Conservation (phyloP, 2,113 vertebrate species). For the Cercocebus atys region DNA sequence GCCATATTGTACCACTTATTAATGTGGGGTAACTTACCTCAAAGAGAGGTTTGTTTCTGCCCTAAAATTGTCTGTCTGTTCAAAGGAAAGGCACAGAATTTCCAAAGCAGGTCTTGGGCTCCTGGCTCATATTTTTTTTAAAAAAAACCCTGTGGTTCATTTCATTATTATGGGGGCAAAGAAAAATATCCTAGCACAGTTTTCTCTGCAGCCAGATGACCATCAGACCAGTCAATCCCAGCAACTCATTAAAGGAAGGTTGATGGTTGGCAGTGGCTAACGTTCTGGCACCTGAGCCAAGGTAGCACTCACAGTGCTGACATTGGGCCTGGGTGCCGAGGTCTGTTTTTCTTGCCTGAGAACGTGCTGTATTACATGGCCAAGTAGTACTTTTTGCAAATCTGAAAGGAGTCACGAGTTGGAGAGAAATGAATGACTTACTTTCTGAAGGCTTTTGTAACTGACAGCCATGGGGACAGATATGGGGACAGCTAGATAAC, state of each 20-base stretch:
- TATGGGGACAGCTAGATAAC: not conserved
- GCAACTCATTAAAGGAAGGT: not conserved
- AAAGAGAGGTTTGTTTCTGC: not conserved
- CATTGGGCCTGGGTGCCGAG: not conserved
- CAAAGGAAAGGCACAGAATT: not conserved
- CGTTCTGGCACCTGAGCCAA: not conserved
- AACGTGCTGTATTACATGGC: not conserved
- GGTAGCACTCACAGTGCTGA: not conserved
- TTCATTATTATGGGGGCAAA: not conserved
- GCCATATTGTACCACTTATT: not conserved
- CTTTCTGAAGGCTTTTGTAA: not conserved
- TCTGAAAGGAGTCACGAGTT: not conserved
- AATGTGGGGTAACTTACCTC: not conserved
- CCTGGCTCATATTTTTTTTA: not conserved
- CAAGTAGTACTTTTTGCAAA: not conserved
- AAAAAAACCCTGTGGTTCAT: not conserved
- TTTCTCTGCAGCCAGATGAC: not conserved
- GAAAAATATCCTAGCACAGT: not conserved
- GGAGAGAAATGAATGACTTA: not conserved
- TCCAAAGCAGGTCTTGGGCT: not conserved
- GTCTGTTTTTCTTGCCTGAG: not conserved
- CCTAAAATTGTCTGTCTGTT: not conserved
- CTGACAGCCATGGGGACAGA: not conserved
- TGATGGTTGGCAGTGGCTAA: not conserved
- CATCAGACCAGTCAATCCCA: not conserved